These are phyloP conservation scores for Nixonia krombeini DNA, from an alignment of 1,140 invertebrate genomes.

Conservation along the genomic window DNA sequence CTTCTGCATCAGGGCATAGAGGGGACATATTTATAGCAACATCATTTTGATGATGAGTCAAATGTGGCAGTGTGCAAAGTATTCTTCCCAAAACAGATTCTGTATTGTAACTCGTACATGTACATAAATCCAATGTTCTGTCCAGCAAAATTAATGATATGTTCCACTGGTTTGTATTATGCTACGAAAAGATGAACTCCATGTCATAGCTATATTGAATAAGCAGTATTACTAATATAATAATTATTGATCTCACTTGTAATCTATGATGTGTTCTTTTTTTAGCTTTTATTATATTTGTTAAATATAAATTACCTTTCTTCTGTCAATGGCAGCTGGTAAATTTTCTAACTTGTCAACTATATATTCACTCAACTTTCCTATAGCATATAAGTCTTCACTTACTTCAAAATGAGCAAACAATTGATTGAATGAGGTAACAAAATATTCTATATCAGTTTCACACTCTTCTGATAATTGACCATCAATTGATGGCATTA, in stretches of 20 bases:
- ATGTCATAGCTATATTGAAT: not conserved
- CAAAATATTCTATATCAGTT: conserved; percentile 71
- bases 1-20: conserved; percentile 72
- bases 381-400: conserved; percentile 78
- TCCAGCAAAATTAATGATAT: conserved; percentile 79
- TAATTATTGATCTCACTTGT: conserved; percentile 2
- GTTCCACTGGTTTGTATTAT: conserved; percentile 56
- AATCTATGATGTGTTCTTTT: too few relatives aligned
- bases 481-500: conserved; percentile 75
- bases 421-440: conserved; percentile 74
- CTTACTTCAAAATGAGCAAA: conserved; percentile 75
- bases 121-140: conserved; percentile 77
- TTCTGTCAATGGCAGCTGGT: conserved; percentile 68
- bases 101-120: conserved; percentile 74
- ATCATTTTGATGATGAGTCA: conserved; percentile 78
- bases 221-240: conserved; percentile 2
- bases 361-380: conserved; percentile 75
- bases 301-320: conserved; percentile 72
- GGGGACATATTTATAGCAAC: conserved; percentile 77
- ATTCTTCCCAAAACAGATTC: conserved; percentile 78
- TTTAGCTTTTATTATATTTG: too few relatives aligned
- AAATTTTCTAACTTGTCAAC: conserved; percentile 76
- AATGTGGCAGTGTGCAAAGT: conserved; percentile 74
- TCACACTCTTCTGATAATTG: conserved; percentile 64
- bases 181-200: conserved; percentile 14